Base-by-base conservation (phyloP, 1,140 invertebrate genomes). In the Paralvinella palmiformis region DNA sequence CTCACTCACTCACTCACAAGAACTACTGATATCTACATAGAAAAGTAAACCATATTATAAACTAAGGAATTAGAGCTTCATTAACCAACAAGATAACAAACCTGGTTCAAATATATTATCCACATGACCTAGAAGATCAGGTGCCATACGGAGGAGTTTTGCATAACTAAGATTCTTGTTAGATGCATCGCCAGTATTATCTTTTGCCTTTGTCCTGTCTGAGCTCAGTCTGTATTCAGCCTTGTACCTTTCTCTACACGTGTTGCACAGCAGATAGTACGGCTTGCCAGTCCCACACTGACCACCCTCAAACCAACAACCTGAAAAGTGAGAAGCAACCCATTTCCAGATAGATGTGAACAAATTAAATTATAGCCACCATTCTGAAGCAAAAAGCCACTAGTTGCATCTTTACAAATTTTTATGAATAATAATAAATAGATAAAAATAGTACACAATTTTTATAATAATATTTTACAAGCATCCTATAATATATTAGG, bases 231-330 rank as follows among this genome's bases (percentile, higher is more conserved):
- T 70, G 31, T 37, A 32, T 13, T 71, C 69, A 44, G 71, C 73
- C 17, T 76, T 72, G 66, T 84, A 82, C 52, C 79, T 79, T n/a
- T 79, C 77, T 41, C 82, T 74, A 69, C 85, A 86, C 27, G 77
- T 71, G 27, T 75, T 73, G 71, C 85, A 85, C 65, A 85, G 74
- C 3, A 82, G 72, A 64, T 84, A 85, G 62, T 79, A 78, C 31
- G 76, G 72, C 45, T 72, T 68, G 15, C 73, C 74, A 17, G 72
- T 71, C 10, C 77, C 77, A 66, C 77, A 79, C 1, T 68, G 63
- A 24, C 76, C 74, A 6, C 72, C 75, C 65, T 72, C 71, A 71
- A 74, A 33, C 71, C 75, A 55, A 68, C 65, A 35, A 72, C 72
- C 61, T 76, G 75, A 7, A 70, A 41, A 29, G 5, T 52, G n/a